phyloP scores from a whole-genome alignment of 1,140 invertebrate species.

The Philotrypesis tridentata region DNA sequence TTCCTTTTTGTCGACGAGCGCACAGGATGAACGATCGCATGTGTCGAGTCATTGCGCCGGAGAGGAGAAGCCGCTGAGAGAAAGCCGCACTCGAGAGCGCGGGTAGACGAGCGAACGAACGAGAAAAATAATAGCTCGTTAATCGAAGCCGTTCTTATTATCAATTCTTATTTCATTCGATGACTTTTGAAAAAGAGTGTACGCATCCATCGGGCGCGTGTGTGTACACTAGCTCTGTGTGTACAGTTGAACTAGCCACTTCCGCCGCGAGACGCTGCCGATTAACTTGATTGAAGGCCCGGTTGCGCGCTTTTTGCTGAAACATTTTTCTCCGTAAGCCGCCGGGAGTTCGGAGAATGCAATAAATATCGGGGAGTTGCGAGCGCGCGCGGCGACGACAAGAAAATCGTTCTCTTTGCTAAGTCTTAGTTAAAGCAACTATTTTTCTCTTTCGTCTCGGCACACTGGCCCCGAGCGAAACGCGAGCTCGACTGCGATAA shows the following conservation, averaged over 20 bases:
- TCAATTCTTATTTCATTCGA: background rate
- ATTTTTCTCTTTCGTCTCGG: background rate
- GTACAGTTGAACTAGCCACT: constrained; percentile 6
- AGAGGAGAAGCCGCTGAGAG: background rate
- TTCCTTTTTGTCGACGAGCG: background rate
- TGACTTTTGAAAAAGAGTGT: background rate
- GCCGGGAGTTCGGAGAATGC: constrained; percentile 33
- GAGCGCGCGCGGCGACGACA: constrained; percentile 6
- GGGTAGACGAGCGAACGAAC: background rate
- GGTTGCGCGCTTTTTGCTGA: constrained; percentile 16
- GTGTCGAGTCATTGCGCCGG: background rate
- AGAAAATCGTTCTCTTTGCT: constrained; percentile 33
- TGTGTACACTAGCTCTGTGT: too few relatives aligned
- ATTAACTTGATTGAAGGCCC: constrained; percentile 31
- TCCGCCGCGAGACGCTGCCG: constrained; percentile 1
- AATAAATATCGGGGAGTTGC: constrained; percentile 40
- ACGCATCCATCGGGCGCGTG: too few relatives aligned
- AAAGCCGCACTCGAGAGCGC: background rate
- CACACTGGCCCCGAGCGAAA: background rate
- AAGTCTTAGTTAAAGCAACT: constrained; percentile 22
- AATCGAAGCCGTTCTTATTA: too few relatives aligned
- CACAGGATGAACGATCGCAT: background rate
- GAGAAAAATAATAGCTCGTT: too few relatives aligned
- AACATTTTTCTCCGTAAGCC: constrained; percentile 29
- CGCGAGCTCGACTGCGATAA: background rate